Evolutionary conservation across 2,888 invertebrate species (phyloP), one percentile per base, ranked within the genome.

Genomic region (Coenonympha glycerion): DNA sequence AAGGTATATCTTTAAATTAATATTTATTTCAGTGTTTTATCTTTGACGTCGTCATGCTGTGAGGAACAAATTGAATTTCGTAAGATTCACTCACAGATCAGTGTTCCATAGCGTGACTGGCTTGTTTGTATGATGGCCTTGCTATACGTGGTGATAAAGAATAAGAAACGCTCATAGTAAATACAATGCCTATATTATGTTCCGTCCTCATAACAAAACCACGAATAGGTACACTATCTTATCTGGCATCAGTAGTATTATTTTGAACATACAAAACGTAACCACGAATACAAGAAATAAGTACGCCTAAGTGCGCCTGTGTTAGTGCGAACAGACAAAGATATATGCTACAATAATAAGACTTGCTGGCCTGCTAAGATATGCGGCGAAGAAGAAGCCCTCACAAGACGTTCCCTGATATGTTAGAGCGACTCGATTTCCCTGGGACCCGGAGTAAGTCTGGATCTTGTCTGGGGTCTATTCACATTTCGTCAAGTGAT

Each of bases 201-300:
- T 19, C 31, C 21, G 39, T 31, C 31, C 31, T 39, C 24, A 50
- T 31, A 39, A n/a, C 13, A 33, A 37, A 16, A 11, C 39, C 33
- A 46, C 45, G 40, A 40, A 45, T 31, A 3, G 16, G 6, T 46
- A 28, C 15, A n/a, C 37, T 50, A 50, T 45, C 37, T 50, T 45
- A 50, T 50, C 42, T 18, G 8, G 8, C 15, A 42, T 49, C 34
- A 8, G 5, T 15, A n/a, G n/a, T n/a, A n/a, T n/a, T n/a, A n/a
- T n/a, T n/a, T n/a, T n/a, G n/a, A n/a, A n/a, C n/a, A n/a, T n/a
- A n/a, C n/a, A n/a, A n/a, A n/a, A n/a, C n/a, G n/a, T n/a, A n/a
- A n/a, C n/a, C n/a, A n/a, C n/a, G n/a, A n/a, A n/a, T n/a, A n/a
- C n/a, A n/a, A n/a, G n/a, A n/a, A n/a, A n/a, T n/a, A n/a, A n/a